Evolutionary conservation across 2,797 vertebrate species (phyloP).

Genomic region (Eremophila alpestris): DNA sequence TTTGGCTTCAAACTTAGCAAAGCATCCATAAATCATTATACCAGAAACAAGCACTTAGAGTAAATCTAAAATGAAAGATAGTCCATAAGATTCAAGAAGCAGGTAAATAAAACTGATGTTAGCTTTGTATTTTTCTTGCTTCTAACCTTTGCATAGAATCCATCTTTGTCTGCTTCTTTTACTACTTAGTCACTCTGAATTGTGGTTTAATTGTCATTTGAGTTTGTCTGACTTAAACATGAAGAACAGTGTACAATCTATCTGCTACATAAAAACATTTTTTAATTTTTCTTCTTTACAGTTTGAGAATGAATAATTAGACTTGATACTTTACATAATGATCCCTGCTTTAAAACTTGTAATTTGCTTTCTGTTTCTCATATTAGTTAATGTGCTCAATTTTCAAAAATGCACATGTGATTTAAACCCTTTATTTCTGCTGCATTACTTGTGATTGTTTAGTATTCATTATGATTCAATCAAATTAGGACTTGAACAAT

Average conservation of each 20-base stretch:
- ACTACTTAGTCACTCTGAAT: not conserved
- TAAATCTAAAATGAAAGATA: not conserved
- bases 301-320: not conserved
- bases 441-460: not conserved
- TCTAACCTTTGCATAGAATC: not conserved
- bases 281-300: not conserved
- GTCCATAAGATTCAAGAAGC: not conserved
- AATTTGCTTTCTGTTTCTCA: not conserved
- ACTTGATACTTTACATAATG: not conserved
- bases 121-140: not conserved
- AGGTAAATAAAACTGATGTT: not conserved
- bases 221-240: not conserved
- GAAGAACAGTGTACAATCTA: not conserved
- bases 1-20: not conserved
- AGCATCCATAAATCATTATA: not conserved
- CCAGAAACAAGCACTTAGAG: not conserved
- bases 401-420: not conserved
- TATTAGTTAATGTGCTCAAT: not conserved
- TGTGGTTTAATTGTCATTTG: not conserved
- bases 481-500: not conserved
- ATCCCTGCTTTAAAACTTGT: not conserved
- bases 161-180: not conserved
- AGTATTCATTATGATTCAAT: not conserved
- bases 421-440: not conserved
- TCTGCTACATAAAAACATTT: not conserved